Evolutionary conservation across 2,113 vertebrate species (phyloP).

Genomic region (Perca flavescens): DNA sequence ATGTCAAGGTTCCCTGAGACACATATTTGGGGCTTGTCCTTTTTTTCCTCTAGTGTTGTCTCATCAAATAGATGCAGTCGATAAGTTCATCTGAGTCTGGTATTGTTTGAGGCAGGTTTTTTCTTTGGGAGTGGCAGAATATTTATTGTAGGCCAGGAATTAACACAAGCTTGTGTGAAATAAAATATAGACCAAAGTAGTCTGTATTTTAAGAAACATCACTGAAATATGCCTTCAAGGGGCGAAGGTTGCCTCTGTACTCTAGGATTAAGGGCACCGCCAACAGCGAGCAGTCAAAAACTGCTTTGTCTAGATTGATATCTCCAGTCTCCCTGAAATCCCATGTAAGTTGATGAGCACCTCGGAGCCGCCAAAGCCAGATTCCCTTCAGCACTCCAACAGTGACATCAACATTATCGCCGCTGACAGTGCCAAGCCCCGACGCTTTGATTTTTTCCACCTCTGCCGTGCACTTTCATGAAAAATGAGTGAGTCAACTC

Average conservation of each 20-base stretch:
- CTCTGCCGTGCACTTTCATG: not conserved
- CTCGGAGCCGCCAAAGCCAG: conserved; percentile 19
- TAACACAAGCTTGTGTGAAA: not conserved
- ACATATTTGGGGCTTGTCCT: not conserved
- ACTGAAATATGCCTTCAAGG: not conserved
- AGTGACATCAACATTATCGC: conserved; percentile 31
- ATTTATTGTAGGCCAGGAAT: not conserved
- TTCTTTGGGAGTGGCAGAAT: not conserved
- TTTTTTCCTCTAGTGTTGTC: not conserved
- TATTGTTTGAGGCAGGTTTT: not conserved
- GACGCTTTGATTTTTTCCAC: conserved; percentile 10
- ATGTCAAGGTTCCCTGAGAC: not conserved
- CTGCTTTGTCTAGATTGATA: conserved; percentile 28
- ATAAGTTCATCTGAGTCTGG: not conserved
- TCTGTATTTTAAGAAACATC: not conserved
- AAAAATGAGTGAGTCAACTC: conserved; percentile 9
- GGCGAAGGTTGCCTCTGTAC: not conserved
- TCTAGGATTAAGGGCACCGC: conserved; percentile 6
- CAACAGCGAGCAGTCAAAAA: conserved; percentile 9
- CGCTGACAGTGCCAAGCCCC: conserved; percentile 13
- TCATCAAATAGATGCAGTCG: not conserved
- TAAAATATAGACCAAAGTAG: not conserved
- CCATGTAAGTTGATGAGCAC: conserved; percentile 25
- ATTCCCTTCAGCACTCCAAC: conserved; percentile 30
- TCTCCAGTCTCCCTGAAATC: conserved; percentile 14